Evolutionary conservation across 2,888 invertebrate genomes (phyloP), one percentile per base, ranked within the genome.

Genomic region (Steinernema carpocapsae): DNA sequence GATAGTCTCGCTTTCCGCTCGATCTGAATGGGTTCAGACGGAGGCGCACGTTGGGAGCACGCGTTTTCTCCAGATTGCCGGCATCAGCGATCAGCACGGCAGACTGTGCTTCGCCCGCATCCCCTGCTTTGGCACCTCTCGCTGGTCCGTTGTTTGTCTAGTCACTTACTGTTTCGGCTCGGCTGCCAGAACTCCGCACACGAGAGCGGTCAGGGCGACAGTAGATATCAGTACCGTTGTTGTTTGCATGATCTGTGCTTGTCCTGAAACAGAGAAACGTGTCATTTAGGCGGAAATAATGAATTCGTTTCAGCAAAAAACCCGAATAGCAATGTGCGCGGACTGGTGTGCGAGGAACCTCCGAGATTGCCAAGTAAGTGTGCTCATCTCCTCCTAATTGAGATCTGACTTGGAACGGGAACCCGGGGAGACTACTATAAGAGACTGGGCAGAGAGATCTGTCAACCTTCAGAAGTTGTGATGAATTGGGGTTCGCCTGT

Each of bases 261-360:
- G 64, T 17, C 19, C 37, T 64, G 17, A 64, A 64, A 32, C 19
- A 32, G 12, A n/a, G 19, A 48, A 48, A 32, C 19, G 52, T 12
- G 14, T 32, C 29, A 64, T 17, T 22, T 32, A 6, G 7, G 14
- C 3, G 37, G 37, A 6, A 37, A 37, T 37, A 37, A 37, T 37
- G 37, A 37, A 10, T 10, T 37, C 37, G 37, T 64, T 64, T 64
- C 64, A 64, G 64, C 29, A 26, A 37, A 26, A 29, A 32, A 64
- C 19, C 29, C 64, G 29, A 64, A 32, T n/a, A 29, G 64, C 64
- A 17, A 64, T 64, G 64, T 64, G 64, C 64, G 64, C 64, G 26
- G 82, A 80, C 72, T 86, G 86, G 86, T 86, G 86, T 76, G 84
- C 82, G 22, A 80, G 80, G 17, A 81, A 87, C 73, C 75, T 86